phyloP scores from a whole-genome alignment of 2,797 vertebrate genomes.

The Martes flavigula region DNA sequence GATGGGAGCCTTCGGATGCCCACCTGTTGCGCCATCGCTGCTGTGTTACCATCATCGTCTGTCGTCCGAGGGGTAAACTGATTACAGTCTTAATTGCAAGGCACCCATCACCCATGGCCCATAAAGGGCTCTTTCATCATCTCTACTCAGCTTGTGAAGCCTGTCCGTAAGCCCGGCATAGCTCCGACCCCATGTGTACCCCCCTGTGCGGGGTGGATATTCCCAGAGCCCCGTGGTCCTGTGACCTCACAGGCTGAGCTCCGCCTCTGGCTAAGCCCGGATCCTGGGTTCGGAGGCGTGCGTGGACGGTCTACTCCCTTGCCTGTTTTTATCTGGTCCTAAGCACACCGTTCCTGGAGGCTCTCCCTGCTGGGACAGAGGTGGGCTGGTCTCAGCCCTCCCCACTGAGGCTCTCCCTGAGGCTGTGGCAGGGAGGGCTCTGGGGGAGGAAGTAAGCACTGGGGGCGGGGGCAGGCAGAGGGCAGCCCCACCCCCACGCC shows the following conservation, averaged over 20 bases:
- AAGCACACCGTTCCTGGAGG: rapidly evolving
- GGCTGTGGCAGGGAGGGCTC: neutral
- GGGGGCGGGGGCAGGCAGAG: rapidly evolving
- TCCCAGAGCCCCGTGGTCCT: neutral
- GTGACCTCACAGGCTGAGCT: rapidly evolving
- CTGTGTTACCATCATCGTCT: rapidly evolving
- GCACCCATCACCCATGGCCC: too few species aligned
- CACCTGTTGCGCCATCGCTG: rapidly evolving
- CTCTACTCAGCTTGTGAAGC: neutral
- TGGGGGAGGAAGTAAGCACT: rapidly evolving
- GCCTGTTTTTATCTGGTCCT: rapidly evolving
- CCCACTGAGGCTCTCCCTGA: rapidly evolving
- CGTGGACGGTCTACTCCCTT: rapidly evolving
- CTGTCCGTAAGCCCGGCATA: neutral
- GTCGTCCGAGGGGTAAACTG: rapidly evolving
- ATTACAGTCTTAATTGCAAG: rapidly evolving
- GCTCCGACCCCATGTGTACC: neutral
- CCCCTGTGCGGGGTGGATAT: rapidly evolving
- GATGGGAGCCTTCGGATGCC: rapidly evolving
- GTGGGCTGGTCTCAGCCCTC: neutral
- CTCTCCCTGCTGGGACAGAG: neutral
- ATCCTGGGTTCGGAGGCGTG: rapidly evolving
- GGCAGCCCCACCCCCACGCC: rapidly evolving
- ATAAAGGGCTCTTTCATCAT: rapidly evolving
- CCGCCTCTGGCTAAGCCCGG: rapidly evolving